Conservation (phyloP, 2,797 vertebrate genomes). For the Protosalanx chinensis region DNA sequence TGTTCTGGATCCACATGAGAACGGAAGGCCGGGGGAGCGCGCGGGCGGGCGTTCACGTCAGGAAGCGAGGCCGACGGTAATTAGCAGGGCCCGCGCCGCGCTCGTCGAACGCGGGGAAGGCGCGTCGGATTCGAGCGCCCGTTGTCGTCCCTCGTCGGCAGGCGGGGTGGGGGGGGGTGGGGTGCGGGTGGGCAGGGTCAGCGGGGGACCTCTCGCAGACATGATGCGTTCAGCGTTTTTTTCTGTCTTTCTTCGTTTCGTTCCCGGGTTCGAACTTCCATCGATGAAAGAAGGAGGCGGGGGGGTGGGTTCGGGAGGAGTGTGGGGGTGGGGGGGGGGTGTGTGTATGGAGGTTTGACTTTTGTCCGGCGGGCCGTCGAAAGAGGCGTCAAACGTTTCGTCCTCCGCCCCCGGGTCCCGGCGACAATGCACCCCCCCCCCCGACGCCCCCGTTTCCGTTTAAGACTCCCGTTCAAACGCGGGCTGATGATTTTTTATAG, state of each 20-base stretch:
- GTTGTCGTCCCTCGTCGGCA: slow-evolving; percentile 36
- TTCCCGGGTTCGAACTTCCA: background rate
- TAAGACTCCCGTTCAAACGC: slow-evolving; percentile 49
- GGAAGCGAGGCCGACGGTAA: background rate
- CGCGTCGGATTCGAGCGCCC: slow-evolving; percentile 30
- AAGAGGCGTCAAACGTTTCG: slow-evolving; percentile 44
- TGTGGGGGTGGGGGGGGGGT: too few relatives aligned
- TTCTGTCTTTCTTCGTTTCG: too few relatives aligned
- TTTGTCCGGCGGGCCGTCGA: slow-evolving; percentile 16
- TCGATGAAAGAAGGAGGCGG: background rate
- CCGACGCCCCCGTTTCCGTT: too few relatives aligned
- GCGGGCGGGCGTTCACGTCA: too few relatives aligned
- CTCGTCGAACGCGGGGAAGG: slow-evolving; percentile 5
- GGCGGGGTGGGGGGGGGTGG: too few relatives aligned
- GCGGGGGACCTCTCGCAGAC: background rate
- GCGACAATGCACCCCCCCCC: slow-evolving; percentile 63
- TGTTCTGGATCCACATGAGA: background rate
- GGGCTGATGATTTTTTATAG: slow-evolving; percentile 67
- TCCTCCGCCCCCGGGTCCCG: slow-evolving; percentile 17
- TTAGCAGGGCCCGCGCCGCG: background rate
- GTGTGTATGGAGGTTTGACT: too few relatives aligned
- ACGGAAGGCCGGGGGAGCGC: too few relatives aligned
- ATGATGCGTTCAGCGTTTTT: background rate
- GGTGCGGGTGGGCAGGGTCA: too few relatives aligned
- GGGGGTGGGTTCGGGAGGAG: too few relatives aligned